Percentiles rank a stretch among this genome's conserved stretches.
Conservation (phyloP, 2,113 vertebrate genomes). For the Hippopotamus amphibius region DNA sequence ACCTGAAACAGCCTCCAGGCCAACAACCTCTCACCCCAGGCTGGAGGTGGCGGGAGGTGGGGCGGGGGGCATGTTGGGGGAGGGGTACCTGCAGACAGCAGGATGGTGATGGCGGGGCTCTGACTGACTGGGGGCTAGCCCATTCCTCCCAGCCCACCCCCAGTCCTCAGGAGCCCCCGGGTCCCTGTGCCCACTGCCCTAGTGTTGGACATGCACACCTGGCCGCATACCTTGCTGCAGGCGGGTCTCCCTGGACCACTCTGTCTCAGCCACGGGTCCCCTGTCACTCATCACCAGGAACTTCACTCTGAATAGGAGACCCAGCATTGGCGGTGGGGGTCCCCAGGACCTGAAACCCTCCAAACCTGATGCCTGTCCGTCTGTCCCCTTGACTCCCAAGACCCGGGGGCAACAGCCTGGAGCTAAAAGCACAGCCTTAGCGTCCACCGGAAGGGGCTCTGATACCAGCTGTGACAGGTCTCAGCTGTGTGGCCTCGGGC, state of each 20-base stretch:
- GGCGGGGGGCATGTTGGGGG: background rate
- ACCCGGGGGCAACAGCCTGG: no score
- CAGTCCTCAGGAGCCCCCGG: background rate
- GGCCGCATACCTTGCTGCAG: constrained; percentile 79
- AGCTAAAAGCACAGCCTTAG: background rate
- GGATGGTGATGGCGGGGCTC: accelerated
- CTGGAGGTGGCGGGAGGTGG: background rate
- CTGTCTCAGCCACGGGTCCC: background rate
- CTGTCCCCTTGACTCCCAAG: background rate
- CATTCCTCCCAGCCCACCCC: background rate
- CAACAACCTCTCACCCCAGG: no score
- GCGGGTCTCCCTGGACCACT: background rate
- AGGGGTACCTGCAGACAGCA: background rate
- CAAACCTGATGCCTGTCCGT: background rate
- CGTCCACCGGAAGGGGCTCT: background rate
- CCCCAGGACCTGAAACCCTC: background rate
- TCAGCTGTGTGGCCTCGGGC: background rate
- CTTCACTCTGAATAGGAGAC: constrained; percentile 82
- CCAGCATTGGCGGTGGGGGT: background rate
- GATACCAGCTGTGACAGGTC: background rate
- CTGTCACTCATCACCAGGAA: constrained; percentile 78
- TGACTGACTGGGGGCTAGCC: background rate
- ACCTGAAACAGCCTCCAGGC: background rate
- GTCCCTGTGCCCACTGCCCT: accelerated
- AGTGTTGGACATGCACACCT: accelerated